Percentiles rank a stretch among this genome's conserved stretches.
Conservation (phyloP, 2,888 invertebrate genomes). For the Capitulum mitella region DNA sequence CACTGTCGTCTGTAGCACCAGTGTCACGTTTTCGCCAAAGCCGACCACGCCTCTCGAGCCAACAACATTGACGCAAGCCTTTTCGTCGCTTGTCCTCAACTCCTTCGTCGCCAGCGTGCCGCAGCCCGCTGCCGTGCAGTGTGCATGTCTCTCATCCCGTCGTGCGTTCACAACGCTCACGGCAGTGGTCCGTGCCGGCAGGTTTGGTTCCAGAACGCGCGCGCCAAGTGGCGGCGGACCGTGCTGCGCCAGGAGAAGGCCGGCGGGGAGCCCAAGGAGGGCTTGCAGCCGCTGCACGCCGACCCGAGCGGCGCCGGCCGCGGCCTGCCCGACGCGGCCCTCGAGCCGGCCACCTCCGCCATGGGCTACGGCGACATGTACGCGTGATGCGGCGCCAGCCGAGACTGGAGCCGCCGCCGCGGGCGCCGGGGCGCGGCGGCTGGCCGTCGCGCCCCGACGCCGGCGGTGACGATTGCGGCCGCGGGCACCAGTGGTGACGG, state of each 20-base stretch:
- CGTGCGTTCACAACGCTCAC: too few species aligned
- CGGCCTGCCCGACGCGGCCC: background rate
- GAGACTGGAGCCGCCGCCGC: background rate
- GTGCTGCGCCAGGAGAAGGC: slow-evolving; percentile 36
- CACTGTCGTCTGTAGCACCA: too few species aligned
- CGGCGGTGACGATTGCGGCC: background rate
- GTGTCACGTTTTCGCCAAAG: too few species aligned
- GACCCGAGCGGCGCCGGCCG: background rate
- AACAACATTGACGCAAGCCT: too few species aligned
- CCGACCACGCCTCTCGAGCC: too few species aligned
- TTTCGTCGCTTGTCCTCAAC: too few species aligned
- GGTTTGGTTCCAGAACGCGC: slow-evolving; percentile 99
- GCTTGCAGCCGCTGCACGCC: background rate
- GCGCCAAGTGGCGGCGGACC: slow-evolving; percentile 93
- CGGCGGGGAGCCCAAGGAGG: slow-evolving; percentile 13
- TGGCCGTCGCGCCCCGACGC: background rate
- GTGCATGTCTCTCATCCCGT: too few species aligned
- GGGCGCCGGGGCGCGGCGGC: background rate
- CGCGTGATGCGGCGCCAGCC: background rate
- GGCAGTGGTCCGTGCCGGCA: too few species aligned
- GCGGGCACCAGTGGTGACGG: too few species aligned
- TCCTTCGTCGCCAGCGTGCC: too few species aligned
- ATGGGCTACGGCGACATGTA: slow-evolving; percentile 12
- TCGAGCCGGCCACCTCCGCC: background rate
- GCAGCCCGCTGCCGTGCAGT: too few species aligned